These are phyloP conservation scores for Poecilobothrus nobilitatus DNA, from an alignment of 2,888 invertebrate species.

Conservation along the genomic window DNA sequence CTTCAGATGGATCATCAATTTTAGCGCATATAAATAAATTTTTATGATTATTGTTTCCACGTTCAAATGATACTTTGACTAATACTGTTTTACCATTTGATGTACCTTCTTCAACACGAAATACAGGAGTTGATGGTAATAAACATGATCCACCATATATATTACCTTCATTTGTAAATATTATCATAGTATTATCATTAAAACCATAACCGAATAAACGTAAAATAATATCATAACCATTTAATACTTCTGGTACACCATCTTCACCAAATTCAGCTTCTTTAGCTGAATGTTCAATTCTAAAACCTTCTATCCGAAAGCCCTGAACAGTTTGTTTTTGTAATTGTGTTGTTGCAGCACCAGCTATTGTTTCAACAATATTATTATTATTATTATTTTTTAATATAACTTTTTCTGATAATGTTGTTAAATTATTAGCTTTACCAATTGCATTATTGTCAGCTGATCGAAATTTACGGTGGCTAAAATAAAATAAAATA, in stretches of 20 bases:
- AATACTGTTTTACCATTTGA: constrained; percentile 46
- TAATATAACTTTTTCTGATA: neutral
- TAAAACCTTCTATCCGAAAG: constrained; percentile 29
- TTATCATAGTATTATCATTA: constrained; percentile 55
- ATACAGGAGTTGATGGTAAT: constrained; percentile 31
- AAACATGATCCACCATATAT: constrained; percentile 52
- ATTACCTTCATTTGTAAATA: constrained; percentile 57
- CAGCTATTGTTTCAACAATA: neutral
- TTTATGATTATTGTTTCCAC: constrained; percentile 35
- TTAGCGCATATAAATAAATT: constrained; percentile 51
- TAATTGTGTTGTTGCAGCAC: neutral
- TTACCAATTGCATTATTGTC: neutral
- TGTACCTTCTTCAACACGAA: constrained; percentile 46
- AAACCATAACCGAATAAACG: constrained; percentile 69
- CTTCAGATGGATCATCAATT: constrained; percentile 30
- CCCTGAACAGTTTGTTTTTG: constrained; percentile 10
- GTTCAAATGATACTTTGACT: constrained; percentile 49
- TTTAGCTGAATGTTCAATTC: constrained; percentile 30
- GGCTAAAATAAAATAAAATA: neutral
- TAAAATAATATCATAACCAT: constrained; percentile 51
- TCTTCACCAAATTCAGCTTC: constrained; percentile 28
- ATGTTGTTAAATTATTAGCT: neutral
- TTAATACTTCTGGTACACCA: constrained; percentile 62
- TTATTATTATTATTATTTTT: neutral
- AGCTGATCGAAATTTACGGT: constrained; percentile 1